These are phyloP conservation scores for Spodoptera litura DNA, from an alignment of 1,140 invertebrate species.

Conservation along the genomic window DNA sequence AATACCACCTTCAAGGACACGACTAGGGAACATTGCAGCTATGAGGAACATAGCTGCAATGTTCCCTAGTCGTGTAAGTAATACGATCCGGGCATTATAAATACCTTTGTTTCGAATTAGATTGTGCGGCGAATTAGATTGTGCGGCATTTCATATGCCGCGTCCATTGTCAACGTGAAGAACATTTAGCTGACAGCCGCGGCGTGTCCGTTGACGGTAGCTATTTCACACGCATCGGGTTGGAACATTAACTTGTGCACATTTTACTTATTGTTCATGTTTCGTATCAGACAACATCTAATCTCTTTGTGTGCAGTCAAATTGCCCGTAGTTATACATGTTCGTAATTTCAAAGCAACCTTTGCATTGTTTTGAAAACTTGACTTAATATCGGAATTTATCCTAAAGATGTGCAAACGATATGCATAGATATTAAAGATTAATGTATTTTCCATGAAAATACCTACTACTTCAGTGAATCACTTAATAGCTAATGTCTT, in stretches of 20 bases:
- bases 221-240: constrained; percentile 39
- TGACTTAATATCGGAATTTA: background rate
- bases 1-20: constrained; percentile 27
- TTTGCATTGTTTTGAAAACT: constrained; percentile 1
- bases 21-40: too few relatives aligned
- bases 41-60: constrained; percentile 22
- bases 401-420: too few relatives aligned
- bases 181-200: constrained; percentile 18
- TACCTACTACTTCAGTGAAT: too few relatives aligned
- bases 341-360: constrained; percentile 2
- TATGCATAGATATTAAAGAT: too few relatives aligned
- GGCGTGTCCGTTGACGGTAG: constrained; percentile 17
- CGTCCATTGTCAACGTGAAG: constrained; percentile 32
- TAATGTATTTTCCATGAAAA: too few relatives aligned
- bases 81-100: constrained; percentile 14
- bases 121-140: constrained; percentile 36
- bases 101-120: constrained; percentile 42
- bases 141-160: constrained; percentile 28
- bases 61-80: constrained; percentile 30
- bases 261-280: constrained; percentile 31
- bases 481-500: background rate
- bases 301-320: constrained; percentile 7
- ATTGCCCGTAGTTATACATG: background rate
- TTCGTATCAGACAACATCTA: constrained; percentile 22
- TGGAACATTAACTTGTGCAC: constrained; percentile 38